Evolutionary conservation across 2,113 vertebrate genomes (phyloP), one percentile per base, ranked within the genome.

Genomic region (Notarius lentiginosus): DNA sequence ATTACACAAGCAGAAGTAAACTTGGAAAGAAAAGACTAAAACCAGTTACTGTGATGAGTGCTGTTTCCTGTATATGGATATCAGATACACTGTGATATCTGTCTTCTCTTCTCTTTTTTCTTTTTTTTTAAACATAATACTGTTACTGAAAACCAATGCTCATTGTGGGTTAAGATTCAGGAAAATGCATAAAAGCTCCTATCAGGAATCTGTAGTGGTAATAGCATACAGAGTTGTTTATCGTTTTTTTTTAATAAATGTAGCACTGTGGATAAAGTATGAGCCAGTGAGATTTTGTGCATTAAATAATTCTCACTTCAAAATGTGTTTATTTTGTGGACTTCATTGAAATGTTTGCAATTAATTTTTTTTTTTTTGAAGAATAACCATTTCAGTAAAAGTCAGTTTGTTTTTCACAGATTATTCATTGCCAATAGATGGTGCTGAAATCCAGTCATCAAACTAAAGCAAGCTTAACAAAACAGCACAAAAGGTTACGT

Each of bases 361-460:
- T n/a, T n/a, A n/a, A n/a, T n/a, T n/a, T 66, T 12, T 27, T 24
- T 7, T 24, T 27, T n/a, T 27, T 27, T 66, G 12, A 18, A 72
- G 1, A 73, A 73, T 10, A 75, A 22, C 20, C 18, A 47, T 49
- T 22, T 49, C 51, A 72, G 34, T 84, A 30, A 58, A 73, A 41
- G 12, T 20, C 61, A 24, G 55, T 41, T 56, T 73, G 70, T 30
- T 68, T 68, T 79, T 7, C 24, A 61, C 14, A 15, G 75, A 10
- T 49, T 81, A 53, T 15, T 58, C 66, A n/a, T 60, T 82, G 61
- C 85, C 88, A 87, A 20, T 85, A 87, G 88, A 60, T 85, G 88
- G 83, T 84, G 63, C 79, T 82, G 55, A 85, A 76, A 77, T 68
- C 3, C 65, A 30, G 30, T 47, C 77, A 60, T 84, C 51, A 30